A percentile compares a stretch with the other conserved stretches of the same genome.
Evolutionary conservation across 2,113 vertebrate species (phyloP).

Genomic region (Irena cyanogastra): DNA sequence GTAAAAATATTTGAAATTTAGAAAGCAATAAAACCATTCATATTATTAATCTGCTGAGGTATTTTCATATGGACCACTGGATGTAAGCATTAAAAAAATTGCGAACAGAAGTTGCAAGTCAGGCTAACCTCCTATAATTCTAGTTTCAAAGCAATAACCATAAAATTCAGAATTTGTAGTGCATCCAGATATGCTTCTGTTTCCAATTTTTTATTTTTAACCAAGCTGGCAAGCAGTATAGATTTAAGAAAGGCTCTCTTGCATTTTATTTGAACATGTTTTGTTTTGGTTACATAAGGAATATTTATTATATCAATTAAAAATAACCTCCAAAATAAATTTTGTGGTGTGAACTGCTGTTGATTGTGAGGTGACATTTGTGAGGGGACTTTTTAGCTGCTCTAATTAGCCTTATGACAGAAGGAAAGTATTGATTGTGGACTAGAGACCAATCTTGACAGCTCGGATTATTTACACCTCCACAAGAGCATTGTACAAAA

Average conservation of each 20-base stretch:
- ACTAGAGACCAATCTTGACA: slow-evolving; percentile 77
- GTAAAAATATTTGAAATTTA: slow-evolving; percentile 46
- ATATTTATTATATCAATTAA: slow-evolving; percentile 80
- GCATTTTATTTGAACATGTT: slow-evolving; percentile 66
- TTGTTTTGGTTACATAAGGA: slow-evolving; percentile 63
- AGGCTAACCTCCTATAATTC: slow-evolving; percentile 38
- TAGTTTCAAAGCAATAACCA: slow-evolving; percentile 60
- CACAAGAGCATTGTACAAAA: slow-evolving; percentile 77
- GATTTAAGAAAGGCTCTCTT: slow-evolving; percentile 53
- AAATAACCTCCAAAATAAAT: slow-evolving; percentile 75
- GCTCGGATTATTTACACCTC: slow-evolving; percentile 79
- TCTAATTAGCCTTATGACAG: slow-evolving; percentile 84
- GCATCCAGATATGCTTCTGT: slow-evolving; percentile 44
- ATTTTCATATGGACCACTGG: slow-evolving; percentile 14
- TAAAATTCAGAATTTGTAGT: slow-evolving; percentile 62
- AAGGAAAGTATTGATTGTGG: slow-evolving; percentile 82
- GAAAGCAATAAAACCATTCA: slow-evolving; percentile 23
- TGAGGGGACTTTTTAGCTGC: slow-evolving; percentile 76
- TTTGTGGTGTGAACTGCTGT: slow-evolving; percentile 68
- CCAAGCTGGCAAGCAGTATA: slow-evolving; percentile 44
- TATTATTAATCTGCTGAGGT: slow-evolving; percentile 31
- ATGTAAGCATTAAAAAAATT: slow-evolving; percentile 28
- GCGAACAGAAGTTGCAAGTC: slow-evolving; percentile 52
- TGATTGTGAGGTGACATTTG: slow-evolving; percentile 75
- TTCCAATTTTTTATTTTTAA: slow-evolving; percentile 65